These are phyloP conservation scores for Aphidoletes aphidimyza DNA, from an alignment of 2,888 invertebrate species.

Conservation along the genomic window DNA sequence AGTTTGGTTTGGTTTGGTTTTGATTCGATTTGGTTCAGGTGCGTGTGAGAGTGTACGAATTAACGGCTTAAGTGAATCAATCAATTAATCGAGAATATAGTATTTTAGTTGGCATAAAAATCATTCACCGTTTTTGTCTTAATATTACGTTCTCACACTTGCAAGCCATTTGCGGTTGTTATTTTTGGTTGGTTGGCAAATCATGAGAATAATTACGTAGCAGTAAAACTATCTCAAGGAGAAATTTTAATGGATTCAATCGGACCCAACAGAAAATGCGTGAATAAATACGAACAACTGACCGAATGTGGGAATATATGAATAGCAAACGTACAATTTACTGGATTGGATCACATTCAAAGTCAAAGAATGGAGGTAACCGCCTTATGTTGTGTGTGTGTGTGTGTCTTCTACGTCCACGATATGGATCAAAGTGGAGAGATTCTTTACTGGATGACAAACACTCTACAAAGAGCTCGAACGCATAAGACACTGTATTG, in stretches of 20 bases:
- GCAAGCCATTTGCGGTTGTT: background rate
- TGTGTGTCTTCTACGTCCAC: no score
- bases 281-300: background rate
- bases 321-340: background rate
- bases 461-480: no score
- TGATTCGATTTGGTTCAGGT: background rate
- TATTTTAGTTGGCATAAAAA: background rate
- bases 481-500: no score
- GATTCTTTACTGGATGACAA: no score
- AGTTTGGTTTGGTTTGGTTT: background rate
- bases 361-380: slow-evolving; percentile 1
- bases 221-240: background rate
- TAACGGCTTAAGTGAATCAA: background rate
- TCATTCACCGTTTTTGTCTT: background rate
- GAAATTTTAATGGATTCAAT: background rate
- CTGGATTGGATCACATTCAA: background rate
- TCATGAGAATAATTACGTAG: no score
- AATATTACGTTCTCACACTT: slow-evolving; percentile 24
- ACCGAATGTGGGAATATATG: slow-evolving; percentile 3
- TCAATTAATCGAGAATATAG: background rate
- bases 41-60: background rate
- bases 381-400: no score
- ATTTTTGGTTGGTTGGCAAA: background rate
- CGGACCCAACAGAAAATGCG: background rate
- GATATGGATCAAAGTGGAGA: no score